A percentile compares a stretch with the other conserved stretches of the same genome.
Conservation (phyloP, 2,113 vertebrate species). For the Thalassarche chlororhynchos region DNA sequence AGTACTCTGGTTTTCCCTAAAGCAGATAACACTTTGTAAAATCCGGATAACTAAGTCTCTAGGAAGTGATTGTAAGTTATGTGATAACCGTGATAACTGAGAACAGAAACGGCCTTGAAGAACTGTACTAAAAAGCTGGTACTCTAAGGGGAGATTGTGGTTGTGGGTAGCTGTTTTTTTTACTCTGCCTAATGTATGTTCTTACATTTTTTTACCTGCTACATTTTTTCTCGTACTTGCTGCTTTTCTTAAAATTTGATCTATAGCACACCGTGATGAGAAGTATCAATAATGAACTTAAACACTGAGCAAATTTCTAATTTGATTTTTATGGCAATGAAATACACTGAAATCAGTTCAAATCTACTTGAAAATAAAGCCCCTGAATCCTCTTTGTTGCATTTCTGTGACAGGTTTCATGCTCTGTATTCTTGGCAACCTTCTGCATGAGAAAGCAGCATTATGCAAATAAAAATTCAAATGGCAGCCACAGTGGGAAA, state of each 20-base stretch:
- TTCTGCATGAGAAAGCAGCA: neutral
- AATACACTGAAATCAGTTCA: neutral
- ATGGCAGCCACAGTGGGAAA: neutral
- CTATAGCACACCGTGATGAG: neutral
- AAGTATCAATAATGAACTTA: neutral
- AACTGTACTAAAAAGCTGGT: neutral
- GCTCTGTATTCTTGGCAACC: neutral
- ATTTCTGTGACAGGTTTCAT: neutral
- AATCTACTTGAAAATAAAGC: neutral
- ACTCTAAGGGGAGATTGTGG: neutral
- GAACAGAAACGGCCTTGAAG: neutral
- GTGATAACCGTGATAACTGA: slow-evolving; percentile 14
- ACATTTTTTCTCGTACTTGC: neutral
- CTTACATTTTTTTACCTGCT: neutral
- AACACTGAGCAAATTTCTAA: neutral
- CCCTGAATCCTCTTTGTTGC: neutral
- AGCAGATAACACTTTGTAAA: slow-evolving; percentile 53
- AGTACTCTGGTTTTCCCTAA: slow-evolving; percentile 44
- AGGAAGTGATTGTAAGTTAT: slow-evolving; percentile 47
- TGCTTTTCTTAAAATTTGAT: neutral
- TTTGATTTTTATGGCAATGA: neutral
- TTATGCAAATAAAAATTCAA: slow-evolving; percentile 17
- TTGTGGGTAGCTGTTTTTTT: neutral
- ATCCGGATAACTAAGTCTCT: slow-evolving; percentile 21
- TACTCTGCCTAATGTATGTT: neutral